Conservation (phyloP, 2,797 vertebrate species). For the Clarias platycephalus region DNA sequence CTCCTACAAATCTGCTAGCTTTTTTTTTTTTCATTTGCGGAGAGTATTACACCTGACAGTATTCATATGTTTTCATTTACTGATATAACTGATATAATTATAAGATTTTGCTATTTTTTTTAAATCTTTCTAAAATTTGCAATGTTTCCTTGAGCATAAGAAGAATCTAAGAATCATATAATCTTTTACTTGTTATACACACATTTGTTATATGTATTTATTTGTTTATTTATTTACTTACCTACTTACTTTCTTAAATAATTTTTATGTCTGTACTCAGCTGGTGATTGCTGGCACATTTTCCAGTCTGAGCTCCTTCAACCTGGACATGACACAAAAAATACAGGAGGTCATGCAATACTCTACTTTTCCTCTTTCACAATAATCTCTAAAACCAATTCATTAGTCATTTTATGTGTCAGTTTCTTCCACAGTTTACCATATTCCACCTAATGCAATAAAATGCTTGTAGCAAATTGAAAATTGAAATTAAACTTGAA, state of each 20-base stretch:
- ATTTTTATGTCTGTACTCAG: slow-evolving; percentile 60
- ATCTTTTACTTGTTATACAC: neutral
- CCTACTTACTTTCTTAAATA: neutral
- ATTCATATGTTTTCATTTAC: slow-evolving; percentile 59
- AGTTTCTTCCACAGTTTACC: neutral
- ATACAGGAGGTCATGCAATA: slow-evolving; percentile 68
- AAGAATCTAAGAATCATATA: neutral
- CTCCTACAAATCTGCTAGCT: slow-evolving; percentile 85
- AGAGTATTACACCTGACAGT: slow-evolving; percentile 63
- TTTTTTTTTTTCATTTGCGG: slow-evolving; percentile 80
- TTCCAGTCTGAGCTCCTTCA: slow-evolving; percentile 75
- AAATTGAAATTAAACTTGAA: slow-evolving; percentile 15
- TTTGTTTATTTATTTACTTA: neutral
- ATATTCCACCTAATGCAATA: neutral
- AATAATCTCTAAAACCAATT: neutral
- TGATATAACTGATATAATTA: no score
- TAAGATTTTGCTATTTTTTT: neutral
- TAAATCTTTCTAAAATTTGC: neutral
- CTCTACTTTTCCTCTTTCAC: slow-evolving; percentile 60
- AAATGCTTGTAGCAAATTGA: slow-evolving; percentile 28
- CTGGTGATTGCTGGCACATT: slow-evolving; percentile 79
- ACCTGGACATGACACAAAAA: slow-evolving; percentile 68
- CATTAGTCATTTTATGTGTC: slow-evolving; percentile 55
- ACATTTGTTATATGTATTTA: neutral
- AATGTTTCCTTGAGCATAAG: neutral